Percentiles rank a stretch among this genome's conserved stretches.
These are phyloP conservation scores for Hesperia comma DNA, from an alignment of 2,888 invertebrate genomes.

Conservation along the genomic window DNA sequence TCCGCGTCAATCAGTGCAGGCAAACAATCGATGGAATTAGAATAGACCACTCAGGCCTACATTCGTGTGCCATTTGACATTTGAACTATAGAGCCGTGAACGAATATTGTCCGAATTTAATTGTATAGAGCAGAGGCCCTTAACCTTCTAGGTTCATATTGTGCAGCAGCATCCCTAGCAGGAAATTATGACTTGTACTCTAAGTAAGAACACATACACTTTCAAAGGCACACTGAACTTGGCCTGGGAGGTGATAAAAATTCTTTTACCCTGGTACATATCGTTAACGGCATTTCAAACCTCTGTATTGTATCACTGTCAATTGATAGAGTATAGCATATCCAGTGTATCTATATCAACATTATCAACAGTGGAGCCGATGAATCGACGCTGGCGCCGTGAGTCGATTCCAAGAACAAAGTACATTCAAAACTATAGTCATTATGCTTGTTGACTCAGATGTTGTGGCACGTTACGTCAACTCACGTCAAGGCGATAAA, in stretches of 20 bases:
- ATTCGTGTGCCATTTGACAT: background rate
- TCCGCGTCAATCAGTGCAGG: constrained; percentile 33
- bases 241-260: too few relatives aligned
- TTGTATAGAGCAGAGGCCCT: too few relatives aligned
- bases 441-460: constrained; percentile 40
- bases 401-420: constrained; percentile 38
- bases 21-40: constrained; percentile 35
- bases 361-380: constrained; percentile 15
- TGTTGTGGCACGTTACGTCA: constrained; percentile 27
- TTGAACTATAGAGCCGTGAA: too few relatives aligned
- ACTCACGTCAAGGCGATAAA: constrained; percentile 10
- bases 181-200: too few relatives aligned
- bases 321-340: constrained; percentile 2
- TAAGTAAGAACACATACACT: too few relatives aligned
- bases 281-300: background rate
- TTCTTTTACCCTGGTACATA: background rate
- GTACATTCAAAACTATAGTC: constrained; percentile 18
- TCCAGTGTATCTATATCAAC: constrained; percentile 26
- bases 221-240: too few relatives aligned
- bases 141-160: too few relatives aligned
- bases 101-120: too few relatives aligned
- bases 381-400: constrained; percentile 39
- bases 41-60: background rate
- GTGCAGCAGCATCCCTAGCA: too few relatives aligned
- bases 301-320: constrained; percentile 1